Evolutionary conservation across 2,888 invertebrate species (phyloP).

Genomic region (Nesidiocoris tenuis): DNA sequence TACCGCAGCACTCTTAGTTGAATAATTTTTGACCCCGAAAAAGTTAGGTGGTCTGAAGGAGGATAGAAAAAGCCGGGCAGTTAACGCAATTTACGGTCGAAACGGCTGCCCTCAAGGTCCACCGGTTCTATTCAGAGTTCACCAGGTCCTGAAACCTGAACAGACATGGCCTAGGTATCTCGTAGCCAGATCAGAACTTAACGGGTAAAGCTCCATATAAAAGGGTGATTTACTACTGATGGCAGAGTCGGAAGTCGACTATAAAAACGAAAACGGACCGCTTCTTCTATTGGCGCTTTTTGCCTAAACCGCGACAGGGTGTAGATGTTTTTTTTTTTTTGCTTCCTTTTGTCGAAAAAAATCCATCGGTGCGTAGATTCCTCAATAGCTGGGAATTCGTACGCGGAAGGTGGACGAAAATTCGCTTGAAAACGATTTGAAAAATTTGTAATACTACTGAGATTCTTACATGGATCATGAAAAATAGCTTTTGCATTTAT

Average conservation of each 20-base stretch:
- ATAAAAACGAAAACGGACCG: constrained; percentile 16
- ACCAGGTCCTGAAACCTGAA: not conserved
- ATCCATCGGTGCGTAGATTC: too few species aligned
- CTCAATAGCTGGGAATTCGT: too few species aligned
- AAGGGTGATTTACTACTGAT: constrained; percentile 28
- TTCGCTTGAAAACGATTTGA: too few species aligned
- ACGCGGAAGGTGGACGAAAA: too few species aligned
- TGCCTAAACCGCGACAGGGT: not conserved
- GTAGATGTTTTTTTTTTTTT: not conserved
- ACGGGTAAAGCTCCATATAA: constrained; percentile 21
- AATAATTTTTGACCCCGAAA: not conserved
- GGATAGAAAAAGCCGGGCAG: not conserved
- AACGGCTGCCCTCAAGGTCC: not conserved
- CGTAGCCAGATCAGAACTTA: constrained; percentile 34
- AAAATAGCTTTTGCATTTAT: too few species aligned
- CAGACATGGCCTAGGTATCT: not conserved
- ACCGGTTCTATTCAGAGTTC: not conserved
- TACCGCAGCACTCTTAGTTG: too few species aligned
- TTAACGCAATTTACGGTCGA: not conserved
- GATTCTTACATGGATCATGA: too few species aligned
- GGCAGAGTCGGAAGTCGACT: constrained; percentile 2
- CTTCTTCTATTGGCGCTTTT: constrained; percentile 16
- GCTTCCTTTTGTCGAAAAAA: too few species aligned
- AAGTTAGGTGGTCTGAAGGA: not conserved
- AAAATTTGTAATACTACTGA: too few species aligned